Evolutionary conservation across 1,140 invertebrate genomes (phyloP), one percentile per base, ranked within the genome.

Genomic region (Chymomyza costata): DNA sequence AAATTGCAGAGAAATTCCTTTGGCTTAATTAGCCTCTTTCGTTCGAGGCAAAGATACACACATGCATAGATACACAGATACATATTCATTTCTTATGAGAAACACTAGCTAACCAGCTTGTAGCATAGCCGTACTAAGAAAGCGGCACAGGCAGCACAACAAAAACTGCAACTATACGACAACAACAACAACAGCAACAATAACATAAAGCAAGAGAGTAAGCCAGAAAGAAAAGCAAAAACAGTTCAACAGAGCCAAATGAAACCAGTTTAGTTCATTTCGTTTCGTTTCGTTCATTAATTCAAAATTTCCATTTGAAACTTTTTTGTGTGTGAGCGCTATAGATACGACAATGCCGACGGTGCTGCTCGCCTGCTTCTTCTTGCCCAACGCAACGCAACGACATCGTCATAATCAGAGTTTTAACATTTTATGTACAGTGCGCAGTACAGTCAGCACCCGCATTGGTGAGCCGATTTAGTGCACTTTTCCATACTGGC

Each of bases 251-350:
- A 62, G 61, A 59, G 61, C 55, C 67, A 80, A 80, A 80, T 80
- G 73, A 80, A 80, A 80, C 73, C 73, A 80, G 73, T 80, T 80
- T 80, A 80, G 73, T 80, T 80, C 73, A 80, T 80, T 80, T 80
- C 73, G 73, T 80, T 76, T 76, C 70, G 71, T 76, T 80, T 80
- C 73, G 73, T 80, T 80, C 73, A 80, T 80, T 80, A 80, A 80
- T 80, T 80, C 73, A 80, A 80, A 80, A 80, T 80, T 80, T 80
- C 74, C 73, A 80, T 80, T 80, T 80, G 73, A 80, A 80, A 80
- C 73, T 81, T 80, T 80, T 78, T 40, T 46, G 51, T 39, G 19
- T 61, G 17, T 49, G 47, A 5, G 35, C 35, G 13, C 6, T 34
- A 8, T 3, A 25, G 21, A 25, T 25, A 25, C 21, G 21, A 25